Evolutionary conservation across 2,888 invertebrate species (phyloP), one percentile per base, ranked within the genome.

Genomic region (Eristalis arbustorum): DNA sequence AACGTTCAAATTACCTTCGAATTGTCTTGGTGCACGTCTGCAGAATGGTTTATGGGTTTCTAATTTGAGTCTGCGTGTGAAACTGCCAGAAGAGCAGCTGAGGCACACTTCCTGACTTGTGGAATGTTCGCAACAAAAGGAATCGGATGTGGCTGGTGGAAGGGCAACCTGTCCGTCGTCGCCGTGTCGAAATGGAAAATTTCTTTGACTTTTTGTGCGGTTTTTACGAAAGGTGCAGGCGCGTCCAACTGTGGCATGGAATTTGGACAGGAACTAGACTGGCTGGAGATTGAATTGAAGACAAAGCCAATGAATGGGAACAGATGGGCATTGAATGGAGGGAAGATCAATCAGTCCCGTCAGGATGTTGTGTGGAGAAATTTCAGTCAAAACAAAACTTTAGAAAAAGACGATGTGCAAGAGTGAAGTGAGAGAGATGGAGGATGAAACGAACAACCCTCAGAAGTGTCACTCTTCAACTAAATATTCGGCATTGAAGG

Each of bases 1-100:
- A 80, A 18, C 49, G 68, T 56, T 62, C 63, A 80, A 84, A 84
- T 76, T 76, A 61, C 67, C 80, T 64, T 84, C 76, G 72, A 84
- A 80, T 80, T 76, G 56, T 71, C 61, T 28, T 25, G 40, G 49
- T 49, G 49, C 18, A 25, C 66, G 56, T 69, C 57, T 74, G 57
- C 8, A 4, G 62, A 31, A 31, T 31, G n/a, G 8, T 74, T 69
- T 75, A 69, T 72, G 68, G 64, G 64, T 73, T 76, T 81, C 23
- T 49, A 66, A 81, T 72, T 56, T 75, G 28, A 57, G n/a, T 37
- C 66, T 49, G 1, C 25, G 37, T 13, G 11, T 23, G 13, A 34
- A n/a, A 31, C 18, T 23, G 23, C 4, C 37, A n/a, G 22, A 8
- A n/a, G 59, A 42, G 22, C 71, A 71, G 71, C 37, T 71, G 71